phyloP scores from a whole-genome alignment of 2,888 invertebrate genomes.

The Nemotelus pantherinus region DNA sequence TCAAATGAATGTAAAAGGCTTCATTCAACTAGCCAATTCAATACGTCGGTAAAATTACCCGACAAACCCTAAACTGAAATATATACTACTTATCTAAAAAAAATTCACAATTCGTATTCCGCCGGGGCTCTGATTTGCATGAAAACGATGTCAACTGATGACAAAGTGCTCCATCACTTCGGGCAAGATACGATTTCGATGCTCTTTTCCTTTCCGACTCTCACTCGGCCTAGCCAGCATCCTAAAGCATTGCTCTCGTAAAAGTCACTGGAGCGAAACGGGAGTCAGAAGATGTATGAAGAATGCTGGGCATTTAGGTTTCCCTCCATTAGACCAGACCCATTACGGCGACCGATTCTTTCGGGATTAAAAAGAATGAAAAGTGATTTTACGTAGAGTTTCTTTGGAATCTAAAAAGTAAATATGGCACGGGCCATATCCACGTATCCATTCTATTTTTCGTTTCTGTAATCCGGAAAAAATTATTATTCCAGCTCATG shows the following conservation, averaged over 20 bases:
- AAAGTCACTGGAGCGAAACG: constrained; percentile 26
- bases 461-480: constrained; percentile 30
- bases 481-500: constrained; percentile 38
- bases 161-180: constrained; percentile 29
- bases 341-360: constrained; percentile 34
- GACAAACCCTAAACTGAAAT: not conserved
- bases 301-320: not conserved
- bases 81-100: constrained; percentile 4
- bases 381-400: constrained; percentile 39
- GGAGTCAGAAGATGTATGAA: constrained; percentile 33
- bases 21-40: no score
- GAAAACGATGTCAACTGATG: constrained; percentile 41
- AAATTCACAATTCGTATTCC: constrained; percentile 37
- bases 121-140: constrained; percentile 39
- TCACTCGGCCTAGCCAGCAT: constrained; percentile 8
- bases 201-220: constrained; percentile 3
- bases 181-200: constrained; percentile 4
- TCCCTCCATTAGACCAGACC: constrained; percentile 18
- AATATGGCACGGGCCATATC: constrained; percentile 41
- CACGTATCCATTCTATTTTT: constrained; percentile 29
- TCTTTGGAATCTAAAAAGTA: constrained; percentile 20
- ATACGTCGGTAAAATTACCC: no score
- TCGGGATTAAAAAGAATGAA: constrained; percentile 33
- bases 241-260: constrained; percentile 17
- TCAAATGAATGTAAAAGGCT: no score